A percentile compares a stretch with the other conserved stretches of the same genome.
Conservation (phyloP, 2,888 invertebrate species). For the Buathra laborator region DNA sequence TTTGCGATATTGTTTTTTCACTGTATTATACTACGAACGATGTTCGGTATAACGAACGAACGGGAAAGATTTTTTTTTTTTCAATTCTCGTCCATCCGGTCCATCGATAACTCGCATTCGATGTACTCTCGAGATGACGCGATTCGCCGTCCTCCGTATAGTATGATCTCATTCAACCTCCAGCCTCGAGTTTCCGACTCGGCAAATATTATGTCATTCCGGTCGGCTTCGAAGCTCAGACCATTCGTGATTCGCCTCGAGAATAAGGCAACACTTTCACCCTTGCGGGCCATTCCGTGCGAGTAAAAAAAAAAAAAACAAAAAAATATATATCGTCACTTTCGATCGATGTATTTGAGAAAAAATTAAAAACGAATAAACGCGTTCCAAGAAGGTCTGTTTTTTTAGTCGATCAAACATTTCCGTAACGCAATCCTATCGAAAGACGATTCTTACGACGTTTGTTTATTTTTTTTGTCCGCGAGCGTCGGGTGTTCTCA, state of each 20-base stretch:
- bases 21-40: neutral
- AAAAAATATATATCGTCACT: conserved; percentile 7
- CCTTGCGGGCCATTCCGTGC: conserved; percentile 11
- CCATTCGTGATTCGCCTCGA: conserved; percentile 23
- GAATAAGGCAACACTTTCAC: conserved; percentile 36
- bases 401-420: neutral
- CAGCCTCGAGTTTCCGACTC: conserved; percentile 77
- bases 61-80: neutral
- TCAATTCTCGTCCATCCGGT: neutral
- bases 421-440: neutral
- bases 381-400: neutral
- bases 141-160: conserved; percentile 54
- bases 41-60: neutral
- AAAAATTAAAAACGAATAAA: neutral
- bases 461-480: neutral
- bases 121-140: conserved; percentile 50
- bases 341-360: neutral
- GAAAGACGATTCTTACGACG: neutral
- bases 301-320: neutral
- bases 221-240: conserved; percentile 32
- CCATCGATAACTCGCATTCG: conserved; percentile 24
- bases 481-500: neutral
- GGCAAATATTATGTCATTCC: conserved; percentile 78
- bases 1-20: neutral
- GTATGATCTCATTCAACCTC: conserved; percentile 78